Base-by-base conservation (phyloP, 2,797 vertebrate genomes). In the Cetoscarus ocellatus region DNA sequence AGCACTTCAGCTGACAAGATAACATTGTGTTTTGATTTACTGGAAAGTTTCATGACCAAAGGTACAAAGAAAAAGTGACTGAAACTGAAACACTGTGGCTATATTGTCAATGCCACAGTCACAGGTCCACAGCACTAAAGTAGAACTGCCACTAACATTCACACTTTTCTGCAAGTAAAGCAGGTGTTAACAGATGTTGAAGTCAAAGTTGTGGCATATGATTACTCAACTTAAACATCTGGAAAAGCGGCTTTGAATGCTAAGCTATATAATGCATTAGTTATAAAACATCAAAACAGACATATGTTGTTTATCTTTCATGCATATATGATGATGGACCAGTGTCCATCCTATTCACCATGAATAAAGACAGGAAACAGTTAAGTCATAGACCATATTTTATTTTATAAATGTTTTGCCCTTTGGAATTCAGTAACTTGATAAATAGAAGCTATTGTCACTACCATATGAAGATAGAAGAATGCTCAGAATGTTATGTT, bases 211-310 rank as follows among this genome's bases (percentile, higher is more conserved):
- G 6, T 27, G 27, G 1, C 51, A 47, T n/a, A 17, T 17, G 39
- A 53, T 61, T 5, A 17, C 34, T 19, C 34, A 40, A 58, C 8
- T 45, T 17, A 45, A 40, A 58, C 56, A 59, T 59, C 39, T 52
- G 34, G 17, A 45, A 53, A 69, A 27, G 57, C 13, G 38, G 17
- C 10, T 17, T n/a, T 12, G 7, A 17, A 53, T 53, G 57, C 44
- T 42, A 42, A 15, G 18, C 18, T 58, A n/a, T 60, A 7, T 2
- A 13, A 17, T 40, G 36, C 15, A 36, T 61, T 38, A 60, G 10
- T 38, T 48, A 48, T 14, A 14, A 3, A 42, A 49, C 8, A 40
- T 47, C 7, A 53, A 36, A 68, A 35, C 10, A 61, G 36, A 43
- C 0, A 52, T 10, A 18, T 59, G 35, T 12, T 19, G 34, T 13